A percentile compares a stretch with the other conserved stretches of the same genome.
These are phyloP conservation scores for Sialis fuliginosa DNA, from an alignment of 2,888 invertebrate genomes.

Conservation along the genomic window DNA sequence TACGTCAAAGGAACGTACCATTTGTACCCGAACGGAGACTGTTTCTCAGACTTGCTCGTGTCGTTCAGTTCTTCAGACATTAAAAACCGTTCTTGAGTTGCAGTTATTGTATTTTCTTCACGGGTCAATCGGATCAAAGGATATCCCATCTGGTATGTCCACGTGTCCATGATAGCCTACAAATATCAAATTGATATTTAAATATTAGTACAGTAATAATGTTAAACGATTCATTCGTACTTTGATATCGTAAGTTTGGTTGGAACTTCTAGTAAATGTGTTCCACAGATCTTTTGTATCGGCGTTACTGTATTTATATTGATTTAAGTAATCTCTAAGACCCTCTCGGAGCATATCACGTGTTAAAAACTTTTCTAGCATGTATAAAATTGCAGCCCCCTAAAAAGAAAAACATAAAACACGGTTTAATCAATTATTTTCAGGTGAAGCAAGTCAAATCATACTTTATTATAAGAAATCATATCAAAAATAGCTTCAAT, in stretches of 20 bases:
- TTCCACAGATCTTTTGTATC: slow-evolving; percentile 71
- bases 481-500: slow-evolving; percentile 59
- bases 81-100: slow-evolving; percentile 47
- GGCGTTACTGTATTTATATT: slow-evolving; percentile 51
- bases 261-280: slow-evolving; percentile 44
- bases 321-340: slow-evolving; percentile 45
- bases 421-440: neutral
- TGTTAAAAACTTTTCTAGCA: slow-evolving; percentile 51
- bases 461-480: slow-evolving; percentile 55
- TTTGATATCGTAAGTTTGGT: slow-evolving; percentile 41
- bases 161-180: slow-evolving; percentile 52
- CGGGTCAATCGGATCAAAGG: slow-evolving; percentile 52
- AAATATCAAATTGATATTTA: slow-evolving; percentile 7
- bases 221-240: slow-evolving; percentile 20
- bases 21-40: slow-evolving; percentile 38
- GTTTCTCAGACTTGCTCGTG: slow-evolving; percentile 19
- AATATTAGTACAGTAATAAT: neutral
- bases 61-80: slow-evolving; percentile 25
- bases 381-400: slow-evolving; percentile 54
- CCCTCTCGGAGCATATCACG: slow-evolving; percentile 43
- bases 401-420: slow-evolving; percentile 16
- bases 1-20: slow-evolving; percentile 71
- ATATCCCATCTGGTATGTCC: slow-evolving; percentile 72
- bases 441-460: neutral
- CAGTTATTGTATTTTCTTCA: slow-evolving; percentile 39